Conservation (phyloP, 2,888 invertebrate genomes). For the Portevinia maculata region DNA sequence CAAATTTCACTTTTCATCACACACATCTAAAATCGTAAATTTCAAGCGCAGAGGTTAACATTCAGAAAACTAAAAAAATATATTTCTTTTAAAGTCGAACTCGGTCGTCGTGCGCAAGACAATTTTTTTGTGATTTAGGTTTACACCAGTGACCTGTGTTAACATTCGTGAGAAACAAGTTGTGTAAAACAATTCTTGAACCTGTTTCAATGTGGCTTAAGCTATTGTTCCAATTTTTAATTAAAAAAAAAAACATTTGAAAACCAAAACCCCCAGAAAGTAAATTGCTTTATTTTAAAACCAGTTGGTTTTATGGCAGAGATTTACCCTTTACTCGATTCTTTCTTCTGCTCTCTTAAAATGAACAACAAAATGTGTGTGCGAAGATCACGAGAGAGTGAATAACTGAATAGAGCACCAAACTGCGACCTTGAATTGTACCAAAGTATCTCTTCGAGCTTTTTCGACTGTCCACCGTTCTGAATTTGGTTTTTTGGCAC, state of each 20-base stretch:
- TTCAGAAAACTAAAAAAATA: conserved; percentile 8
- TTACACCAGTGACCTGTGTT: conserved; percentile 22
- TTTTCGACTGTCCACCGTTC: neutral
- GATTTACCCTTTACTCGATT: neutral
- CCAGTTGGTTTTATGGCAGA: neutral
- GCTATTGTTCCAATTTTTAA: conserved; percentile 26
- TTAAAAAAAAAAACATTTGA: conserved; percentile 25
- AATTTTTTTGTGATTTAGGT: neutral
- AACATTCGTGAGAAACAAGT: neutral
- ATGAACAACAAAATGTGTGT: neutral
- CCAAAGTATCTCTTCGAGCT: neutral
- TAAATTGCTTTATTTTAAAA: conserved; percentile 14
- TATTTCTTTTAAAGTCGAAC: neutral
- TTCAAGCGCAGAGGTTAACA: conserved; percentile 4
- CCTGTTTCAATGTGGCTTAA: conserved; percentile 14
- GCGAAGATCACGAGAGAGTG: conserved; percentile 31
- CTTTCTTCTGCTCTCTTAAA: neutral
- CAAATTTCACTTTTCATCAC: neutral
- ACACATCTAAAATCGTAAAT: conserved; percentile 2
- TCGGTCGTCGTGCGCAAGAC: conserved; percentile 26
- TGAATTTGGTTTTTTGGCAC: conserved; percentile 10
- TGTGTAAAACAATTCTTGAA: conserved; percentile 24
- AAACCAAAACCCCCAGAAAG: neutral
- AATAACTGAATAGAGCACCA: conserved; percentile 14
- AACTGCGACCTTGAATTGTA: conserved; percentile 56